A percentile compares a stretch with the other conserved stretches of the same genome.
phyloP scores from a whole-genome alignment of 2,113 vertebrate genomes.

The Ailuropoda melanoleuca region DNA sequence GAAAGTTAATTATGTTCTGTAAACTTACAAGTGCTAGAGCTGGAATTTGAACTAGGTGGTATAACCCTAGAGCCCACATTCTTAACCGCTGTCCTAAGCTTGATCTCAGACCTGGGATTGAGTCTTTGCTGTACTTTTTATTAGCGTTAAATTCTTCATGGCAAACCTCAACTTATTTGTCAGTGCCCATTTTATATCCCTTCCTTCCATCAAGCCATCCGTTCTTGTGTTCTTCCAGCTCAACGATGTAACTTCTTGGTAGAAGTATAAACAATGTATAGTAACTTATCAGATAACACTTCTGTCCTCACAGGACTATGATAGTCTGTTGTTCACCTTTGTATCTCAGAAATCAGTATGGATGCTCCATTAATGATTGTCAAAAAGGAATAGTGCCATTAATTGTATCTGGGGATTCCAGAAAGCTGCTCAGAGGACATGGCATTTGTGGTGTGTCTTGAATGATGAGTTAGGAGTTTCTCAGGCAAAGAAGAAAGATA shows the following conservation, averaged over 20 bases:
- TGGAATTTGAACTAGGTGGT: not conserved
- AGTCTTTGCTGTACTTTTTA: not conserved
- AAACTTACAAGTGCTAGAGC: not conserved
- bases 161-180: not conserved
- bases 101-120: not conserved
- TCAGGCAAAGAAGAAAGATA: not conserved
- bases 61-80: not conserved
- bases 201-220: not conserved
- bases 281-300: not conserved
- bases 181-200: not conserved
- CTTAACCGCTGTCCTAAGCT: not conserved
- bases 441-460: not conserved
- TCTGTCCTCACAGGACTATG: not conserved
- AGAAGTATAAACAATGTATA: not conserved
- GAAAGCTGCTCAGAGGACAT: not conserved
- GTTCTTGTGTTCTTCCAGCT: not conserved
- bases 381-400: not conserved
- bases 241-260: not conserved
- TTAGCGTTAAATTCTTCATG: not conserved
- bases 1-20: not conserved
- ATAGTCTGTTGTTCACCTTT: not conserved
- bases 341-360: not conserved
- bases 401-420: not conserved
- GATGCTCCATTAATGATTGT: not conserved
- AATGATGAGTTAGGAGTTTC: not conserved